A percentile compares a stretch with the other conserved stretches of the same genome.
phyloP scores from a whole-genome alignment of 2,113 vertebrate genomes.

The Amia ocellicauda region DNA sequence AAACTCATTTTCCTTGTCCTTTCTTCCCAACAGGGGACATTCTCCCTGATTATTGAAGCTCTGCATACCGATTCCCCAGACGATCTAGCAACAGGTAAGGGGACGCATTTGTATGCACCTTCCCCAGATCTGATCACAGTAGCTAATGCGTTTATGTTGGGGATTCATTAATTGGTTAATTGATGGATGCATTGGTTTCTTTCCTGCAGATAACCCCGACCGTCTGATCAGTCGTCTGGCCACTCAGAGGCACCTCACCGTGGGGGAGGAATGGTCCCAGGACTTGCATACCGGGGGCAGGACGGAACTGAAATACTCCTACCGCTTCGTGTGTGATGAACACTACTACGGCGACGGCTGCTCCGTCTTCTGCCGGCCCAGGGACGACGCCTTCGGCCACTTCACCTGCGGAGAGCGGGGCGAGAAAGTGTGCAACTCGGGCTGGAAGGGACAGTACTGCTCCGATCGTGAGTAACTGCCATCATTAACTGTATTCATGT shows the following conservation, averaged over 20 bases:
- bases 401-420: conserved; percentile 94
- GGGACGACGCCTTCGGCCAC: conserved; percentile 93
- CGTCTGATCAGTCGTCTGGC: conserved; percentile 90
- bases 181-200: too few species aligned
- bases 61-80: conserved; percentile 89
- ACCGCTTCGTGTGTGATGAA: conserved; percentile 92
- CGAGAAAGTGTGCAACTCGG: conserved; percentile 91
- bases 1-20: conserved; percentile 41
- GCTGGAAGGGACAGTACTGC: conserved; percentile 97
- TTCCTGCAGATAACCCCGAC: conserved; percentile 81
- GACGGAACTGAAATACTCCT: conserved; percentile 92
- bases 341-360: conserved; percentile 97
- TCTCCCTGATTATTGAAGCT: conserved; percentile 97
- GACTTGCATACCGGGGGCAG: conserved; percentile 84
- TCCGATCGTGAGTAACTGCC: conserved; percentile 81
- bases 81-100: conserved; percentile 90
- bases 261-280: conserved; percentile 94
- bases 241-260: conserved; percentile 88
- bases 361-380: conserved; percentile 91
- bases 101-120: conserved; percentile 1
- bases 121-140: background rate
- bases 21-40: conserved; percentile 80
- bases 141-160: too few species aligned
- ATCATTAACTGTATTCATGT: background rate
- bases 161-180: too few species aligned